A percentile compares a stretch with the other conserved stretches of the same genome.
Conservation (phyloP, 2,797 vertebrate species). For the Alectoris magna region DNA sequence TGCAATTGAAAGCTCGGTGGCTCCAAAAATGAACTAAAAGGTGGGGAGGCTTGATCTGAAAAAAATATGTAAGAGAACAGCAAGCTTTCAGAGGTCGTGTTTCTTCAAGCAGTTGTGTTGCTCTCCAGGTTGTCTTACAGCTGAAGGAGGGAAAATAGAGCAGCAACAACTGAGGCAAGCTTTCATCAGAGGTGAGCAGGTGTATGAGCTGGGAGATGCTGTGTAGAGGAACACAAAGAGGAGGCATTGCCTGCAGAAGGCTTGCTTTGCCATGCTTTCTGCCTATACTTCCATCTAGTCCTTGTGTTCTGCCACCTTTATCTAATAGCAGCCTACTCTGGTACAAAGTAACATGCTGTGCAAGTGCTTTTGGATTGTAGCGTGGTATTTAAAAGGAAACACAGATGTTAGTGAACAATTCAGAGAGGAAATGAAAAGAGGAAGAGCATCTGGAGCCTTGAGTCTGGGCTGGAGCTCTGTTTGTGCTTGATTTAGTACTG, state of each 20-base stretch:
- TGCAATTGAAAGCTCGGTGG: neutral
- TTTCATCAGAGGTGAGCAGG: neutral
- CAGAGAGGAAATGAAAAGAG: slow-evolving; percentile 72
- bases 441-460: slow-evolving; percentile 69
- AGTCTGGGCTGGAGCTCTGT: slow-evolving; percentile 60
- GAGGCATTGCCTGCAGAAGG: neutral
- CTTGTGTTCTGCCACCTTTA: neutral
- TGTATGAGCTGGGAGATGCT: neutral
- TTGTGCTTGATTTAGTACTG: slow-evolving; percentile 60
- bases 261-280: neutral
- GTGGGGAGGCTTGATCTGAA: neutral
- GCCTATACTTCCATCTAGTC: neutral
- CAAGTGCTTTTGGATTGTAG: slow-evolving; percentile 33
- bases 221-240: neutral
- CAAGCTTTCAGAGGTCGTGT: neutral
- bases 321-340: neutral
- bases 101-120: neutral
- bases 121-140: neutral
- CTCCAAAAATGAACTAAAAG: neutral
- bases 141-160: slow-evolving; percentile 1
- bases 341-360: slow-evolving; percentile 34
- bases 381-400: slow-evolving; percentile 57
- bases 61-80: neutral
- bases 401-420: slow-evolving; percentile 61
- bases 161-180: neutral